These are phyloP conservation scores for Dasypogon diadema DNA, from an alignment of 2,888 invertebrate species.

Conservation along the genomic window DNA sequence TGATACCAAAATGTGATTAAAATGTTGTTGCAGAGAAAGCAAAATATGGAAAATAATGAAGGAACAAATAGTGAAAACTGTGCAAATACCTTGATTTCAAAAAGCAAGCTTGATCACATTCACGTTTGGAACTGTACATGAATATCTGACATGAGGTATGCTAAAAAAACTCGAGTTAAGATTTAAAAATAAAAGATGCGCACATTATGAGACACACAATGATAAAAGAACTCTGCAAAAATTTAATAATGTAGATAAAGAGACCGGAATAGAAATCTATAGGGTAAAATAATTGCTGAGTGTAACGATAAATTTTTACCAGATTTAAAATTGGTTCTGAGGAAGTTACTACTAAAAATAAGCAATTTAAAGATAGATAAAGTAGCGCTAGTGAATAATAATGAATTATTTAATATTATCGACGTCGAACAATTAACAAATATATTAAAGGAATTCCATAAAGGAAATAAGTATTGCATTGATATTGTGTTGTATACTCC, in stretches of 20 bases:
- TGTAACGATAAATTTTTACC: background rate
- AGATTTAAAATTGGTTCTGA: constrained; percentile 14
- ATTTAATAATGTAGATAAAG: no score
- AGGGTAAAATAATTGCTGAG: background rate
- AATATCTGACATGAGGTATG: background rate
- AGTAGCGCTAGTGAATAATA: constrained; percentile 7
- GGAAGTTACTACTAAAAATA: constrained; percentile 10
- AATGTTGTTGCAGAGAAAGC: background rate
- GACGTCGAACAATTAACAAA: constrained; percentile 1
- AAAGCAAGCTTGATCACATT: background rate
- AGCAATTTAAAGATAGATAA: constrained; percentile 1
- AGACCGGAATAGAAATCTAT: background rate
- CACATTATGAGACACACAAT: background rate
- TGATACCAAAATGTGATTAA: no score
- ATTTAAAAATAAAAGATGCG: background rate
- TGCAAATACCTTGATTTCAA: background rate
- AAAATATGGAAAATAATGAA: background rate
- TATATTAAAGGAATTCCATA: constrained; percentile 10
- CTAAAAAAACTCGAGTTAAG: background rate
- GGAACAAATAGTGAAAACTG: constrained; percentile 11
- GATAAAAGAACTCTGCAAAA: background rate
- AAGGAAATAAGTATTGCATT: background rate
- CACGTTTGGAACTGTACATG: constrained; percentile 6
- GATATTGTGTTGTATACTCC: constrained; percentile 11
- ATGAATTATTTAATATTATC: constrained; percentile 26